These are phyloP conservation scores for Thalassophryne amazonica DNA, from an alignment of 2,797 vertebrate species.

Conservation along the genomic window DNA sequence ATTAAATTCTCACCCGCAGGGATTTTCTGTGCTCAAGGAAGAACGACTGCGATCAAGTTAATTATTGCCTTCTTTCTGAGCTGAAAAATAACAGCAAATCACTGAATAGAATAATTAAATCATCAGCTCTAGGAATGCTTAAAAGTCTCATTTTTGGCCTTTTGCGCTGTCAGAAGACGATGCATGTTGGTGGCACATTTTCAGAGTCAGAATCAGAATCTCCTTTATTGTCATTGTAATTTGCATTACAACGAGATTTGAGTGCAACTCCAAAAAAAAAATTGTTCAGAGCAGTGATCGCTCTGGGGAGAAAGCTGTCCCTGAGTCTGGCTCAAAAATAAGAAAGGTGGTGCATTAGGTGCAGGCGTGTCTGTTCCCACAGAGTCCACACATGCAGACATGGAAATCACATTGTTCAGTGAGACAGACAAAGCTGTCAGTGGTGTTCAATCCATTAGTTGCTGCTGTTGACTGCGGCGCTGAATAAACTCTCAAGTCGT, in stretches of 20 bases:
- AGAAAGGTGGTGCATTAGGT: slow-evolving; percentile 56
- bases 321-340: no score
- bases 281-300: no score
- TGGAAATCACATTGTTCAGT: slow-evolving; percentile 30
- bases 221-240: no score
- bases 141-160: slow-evolving; percentile 12
- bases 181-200: no score
- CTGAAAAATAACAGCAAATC: slow-evolving; percentile 45
- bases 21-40: slow-evolving; percentile 59
- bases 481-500: slow-evolving; percentile 52
- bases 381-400: slow-evolving; percentile 34
- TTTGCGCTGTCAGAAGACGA: not conserved
- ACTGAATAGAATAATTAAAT: slow-evolving; percentile 56
- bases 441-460: slow-evolving; percentile 35
- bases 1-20: slow-evolving; percentile 66
- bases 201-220: no score
- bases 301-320: no score
- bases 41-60: slow-evolving; percentile 45
- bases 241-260: no score
- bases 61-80: slow-evolving; percentile 61
- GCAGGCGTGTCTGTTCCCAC: slow-evolving; percentile 54
- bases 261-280: slow-evolving; percentile 21
- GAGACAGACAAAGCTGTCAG: slow-evolving; percentile 48
- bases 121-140: slow-evolving; percentile 25
- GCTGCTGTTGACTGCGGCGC: slow-evolving; percentile 23